A percentile compares a stretch with the other conserved stretches of the same genome.
Conservation (phyloP, 2,888 invertebrate species). For the Drosophila algonquin region DNA sequence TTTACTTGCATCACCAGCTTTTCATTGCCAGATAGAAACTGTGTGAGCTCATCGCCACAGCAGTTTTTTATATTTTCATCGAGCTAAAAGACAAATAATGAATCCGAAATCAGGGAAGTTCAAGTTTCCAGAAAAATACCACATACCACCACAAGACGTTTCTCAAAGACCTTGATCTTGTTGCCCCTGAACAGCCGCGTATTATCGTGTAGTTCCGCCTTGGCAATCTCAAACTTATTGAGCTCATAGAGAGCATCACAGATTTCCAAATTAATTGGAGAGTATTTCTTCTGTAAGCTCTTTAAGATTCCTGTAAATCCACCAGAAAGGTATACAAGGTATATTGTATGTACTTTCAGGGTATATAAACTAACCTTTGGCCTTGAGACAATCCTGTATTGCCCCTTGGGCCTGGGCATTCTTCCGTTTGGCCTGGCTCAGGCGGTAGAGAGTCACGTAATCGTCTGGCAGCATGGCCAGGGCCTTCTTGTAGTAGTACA, state of each 20-base stretch:
- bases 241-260: constrained; percentile 80
- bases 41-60: constrained; percentile 70
- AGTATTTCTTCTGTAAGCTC: constrained; percentile 35
- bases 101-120: background rate
- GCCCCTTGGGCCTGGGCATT: constrained; percentile 71
- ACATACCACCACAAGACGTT: constrained; percentile 71
- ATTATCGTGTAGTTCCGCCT: constrained; percentile 73
- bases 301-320: constrained; percentile 38
- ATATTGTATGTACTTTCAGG: too few species aligned
- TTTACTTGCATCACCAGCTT: constrained; percentile 66
- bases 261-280: constrained; percentile 77
- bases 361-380: constrained; percentile 61
- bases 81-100: constrained; percentile 52
- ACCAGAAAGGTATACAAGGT: background rate
- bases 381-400: constrained; percentile 68
- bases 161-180: constrained; percentile 69
- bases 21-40: constrained; percentile 75
- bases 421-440: constrained; percentile 76
- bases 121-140: background rate
- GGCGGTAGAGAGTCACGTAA: constrained; percentile 66
- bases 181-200: constrained; percentile 70
- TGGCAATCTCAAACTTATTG: constrained; percentile 78
- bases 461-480: constrained; percentile 68
- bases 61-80: constrained; percentile 76
- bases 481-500: constrained; percentile 77